These are phyloP conservation scores for Indicator indicator DNA, from an alignment of 2,113 vertebrate genomes.

Conservation along the genomic window DNA sequence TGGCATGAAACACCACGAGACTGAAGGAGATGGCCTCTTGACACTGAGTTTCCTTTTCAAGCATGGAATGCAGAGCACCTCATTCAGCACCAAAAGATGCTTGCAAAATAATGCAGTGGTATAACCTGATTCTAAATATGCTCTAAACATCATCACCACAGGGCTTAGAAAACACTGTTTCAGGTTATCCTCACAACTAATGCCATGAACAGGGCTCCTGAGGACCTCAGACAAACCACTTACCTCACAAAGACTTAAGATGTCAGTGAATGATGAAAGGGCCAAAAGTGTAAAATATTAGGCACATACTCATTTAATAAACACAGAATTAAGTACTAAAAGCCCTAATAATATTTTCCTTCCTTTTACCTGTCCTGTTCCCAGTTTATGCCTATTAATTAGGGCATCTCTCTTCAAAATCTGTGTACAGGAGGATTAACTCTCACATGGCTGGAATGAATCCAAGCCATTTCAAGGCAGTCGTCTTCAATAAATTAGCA, in stretches of 20 bases:
- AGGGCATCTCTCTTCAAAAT: background rate
- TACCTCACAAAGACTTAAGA: background rate
- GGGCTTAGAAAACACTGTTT: background rate
- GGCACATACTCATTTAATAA: background rate
- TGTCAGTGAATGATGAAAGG: background rate
- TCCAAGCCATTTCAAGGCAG: background rate
- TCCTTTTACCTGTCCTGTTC: background rate
- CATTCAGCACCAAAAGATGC: background rate
- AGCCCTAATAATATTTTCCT: background rate
- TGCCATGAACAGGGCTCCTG: background rate
- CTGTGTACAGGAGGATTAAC: background rate
- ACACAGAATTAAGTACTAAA: background rate
- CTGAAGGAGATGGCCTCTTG: background rate
- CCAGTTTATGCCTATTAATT: background rate
- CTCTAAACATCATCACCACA: background rate
- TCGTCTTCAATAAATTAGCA: background rate
- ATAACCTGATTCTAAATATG: background rate
- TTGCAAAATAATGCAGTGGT: background rate
- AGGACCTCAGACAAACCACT: background rate
- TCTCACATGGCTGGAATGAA: background rate
- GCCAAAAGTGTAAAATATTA: background rate
- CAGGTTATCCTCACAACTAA: background rate
- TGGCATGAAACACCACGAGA: background rate
- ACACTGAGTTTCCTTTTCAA: background rate
- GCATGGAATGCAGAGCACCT: background rate